Conservation (phyloP, 2,888 invertebrate genomes). For the Ametastegia equiseti region DNA sequence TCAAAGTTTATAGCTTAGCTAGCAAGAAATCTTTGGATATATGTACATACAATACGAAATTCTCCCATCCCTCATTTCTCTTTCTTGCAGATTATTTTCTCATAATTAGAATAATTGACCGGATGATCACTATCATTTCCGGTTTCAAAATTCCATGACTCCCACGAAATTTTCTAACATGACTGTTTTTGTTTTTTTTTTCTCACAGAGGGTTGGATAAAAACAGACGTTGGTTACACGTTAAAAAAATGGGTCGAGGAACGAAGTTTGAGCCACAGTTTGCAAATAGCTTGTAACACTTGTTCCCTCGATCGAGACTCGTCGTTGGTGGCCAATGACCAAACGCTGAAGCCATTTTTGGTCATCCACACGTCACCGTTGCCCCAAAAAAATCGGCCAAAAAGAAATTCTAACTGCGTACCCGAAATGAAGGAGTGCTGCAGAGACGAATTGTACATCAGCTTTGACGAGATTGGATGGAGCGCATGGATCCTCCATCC, state of each 20-base stretch:
- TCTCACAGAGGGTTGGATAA: constrained; percentile 87
- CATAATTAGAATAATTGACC: neutral
- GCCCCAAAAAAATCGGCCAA: constrained; percentile 81
- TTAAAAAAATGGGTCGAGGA: constrained; percentile 87
- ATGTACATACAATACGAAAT: neutral
- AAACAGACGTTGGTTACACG: constrained; percentile 87
- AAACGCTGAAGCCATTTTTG: constrained; percentile 86
- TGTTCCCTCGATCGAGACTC: constrained; percentile 81
- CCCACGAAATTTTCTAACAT: neutral
- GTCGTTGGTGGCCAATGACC: constrained; percentile 84
- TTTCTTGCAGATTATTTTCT: neutral
- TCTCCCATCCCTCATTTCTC: neutral
- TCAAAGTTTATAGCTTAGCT: constrained; percentile 30
- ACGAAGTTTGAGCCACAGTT: constrained; percentile 82
- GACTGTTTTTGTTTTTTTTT: neutral
- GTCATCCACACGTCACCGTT: constrained; percentile 88
- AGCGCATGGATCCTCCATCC: constrained; percentile 92
- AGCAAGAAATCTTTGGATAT: neutral
- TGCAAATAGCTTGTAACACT: constrained; percentile 88
- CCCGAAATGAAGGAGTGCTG: constrained; percentile 88
- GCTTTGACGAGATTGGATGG: constrained; percentile 92
- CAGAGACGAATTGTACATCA: constrained; percentile 88
- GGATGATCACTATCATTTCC: neutral
- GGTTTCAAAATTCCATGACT: neutral
- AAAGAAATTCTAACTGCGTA: constrained; percentile 84